Evolutionary conservation across 2,888 invertebrate genomes (phyloP), one percentile per base, ranked within the genome.

Genomic region (Parthenolecanium corni): DNA sequence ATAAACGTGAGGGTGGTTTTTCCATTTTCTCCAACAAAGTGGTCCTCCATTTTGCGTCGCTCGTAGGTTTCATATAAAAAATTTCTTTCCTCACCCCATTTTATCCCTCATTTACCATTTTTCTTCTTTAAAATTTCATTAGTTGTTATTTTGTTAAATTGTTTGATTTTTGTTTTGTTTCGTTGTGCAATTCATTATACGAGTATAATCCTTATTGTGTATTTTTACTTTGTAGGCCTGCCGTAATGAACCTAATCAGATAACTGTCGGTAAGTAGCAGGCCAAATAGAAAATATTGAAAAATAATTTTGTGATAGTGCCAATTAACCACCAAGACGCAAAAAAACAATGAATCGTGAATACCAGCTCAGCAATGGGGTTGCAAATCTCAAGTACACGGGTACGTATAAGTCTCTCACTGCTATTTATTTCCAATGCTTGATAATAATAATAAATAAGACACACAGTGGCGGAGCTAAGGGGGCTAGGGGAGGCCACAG

Each of bases 341-440:
- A 36, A 47, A 23, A 44, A 42, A 56, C 23, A 42, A 58, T 58
- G 57, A 58, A 47, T 58, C 57, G 57, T 20, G 57, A 58, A 36
- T 47, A 47, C 31, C 46, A 58, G 3, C 57, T 58, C 11, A 58
- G 57, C 47, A 58, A 31, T 18, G 57, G 31, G 47, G 57, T 58
- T 18, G 57, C 57, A 25, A 58, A 58, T 47, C 20, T 58, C 21
- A 58, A 58, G 36, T 58, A 58, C 36, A 58, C 57, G 47, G 57
- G 57, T 58, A 58, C 47, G 57, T 58, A 47, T 20, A 18, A n/a
- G n/a, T 24, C 11, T 16, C 18, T 31, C 11, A 23, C 4, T 1
- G 21, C 21, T 12, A n/a, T 21, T 21, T 49, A 14, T 49, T 49
- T 14, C 12, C 25, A 24, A 24, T 51, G n/a, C 21, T 4, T 52